Conservation (phyloP, 2,113 vertebrate genomes). For the Xiphorhynchus elegans region DNA sequence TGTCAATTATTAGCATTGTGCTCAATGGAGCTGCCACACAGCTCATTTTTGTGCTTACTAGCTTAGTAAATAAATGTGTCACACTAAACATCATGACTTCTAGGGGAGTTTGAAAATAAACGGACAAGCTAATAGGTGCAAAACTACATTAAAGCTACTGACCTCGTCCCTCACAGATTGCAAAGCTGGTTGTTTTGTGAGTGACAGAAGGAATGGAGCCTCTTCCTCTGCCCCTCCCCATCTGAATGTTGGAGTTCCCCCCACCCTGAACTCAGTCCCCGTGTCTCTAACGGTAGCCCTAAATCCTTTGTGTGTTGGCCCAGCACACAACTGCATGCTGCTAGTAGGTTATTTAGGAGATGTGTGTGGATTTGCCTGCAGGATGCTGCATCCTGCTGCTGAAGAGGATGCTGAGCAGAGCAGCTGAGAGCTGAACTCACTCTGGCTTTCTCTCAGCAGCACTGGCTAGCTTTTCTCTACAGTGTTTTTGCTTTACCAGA, state of each 20-base stretch:
- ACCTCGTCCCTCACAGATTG: background rate
- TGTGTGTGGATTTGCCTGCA: background rate
- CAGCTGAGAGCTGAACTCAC: background rate
- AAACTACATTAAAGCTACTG: background rate
- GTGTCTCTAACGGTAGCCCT: background rate
- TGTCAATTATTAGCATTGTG: conserved; percentile 51
- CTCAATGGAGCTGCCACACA: conserved; percentile 46
- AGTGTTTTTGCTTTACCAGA: background rate
- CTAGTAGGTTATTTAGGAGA: background rate
- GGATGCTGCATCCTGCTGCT: background rate
- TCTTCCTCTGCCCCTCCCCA: background rate
- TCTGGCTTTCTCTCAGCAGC: background rate
- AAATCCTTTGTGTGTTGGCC: background rate
- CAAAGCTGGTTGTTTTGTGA: background rate
- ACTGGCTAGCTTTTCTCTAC: background rate
- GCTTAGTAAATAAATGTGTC: conserved; percentile 63
- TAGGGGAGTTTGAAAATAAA: conserved; percentile 24
- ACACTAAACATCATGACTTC: conserved; percentile 45
- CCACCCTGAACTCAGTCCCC: background rate
- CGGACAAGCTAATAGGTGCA: conserved; percentile 8
- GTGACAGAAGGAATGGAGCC: background rate
- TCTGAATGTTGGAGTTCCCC: rapidly evolving
- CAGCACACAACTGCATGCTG: background rate
- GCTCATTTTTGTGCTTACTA: conserved; percentile 49
- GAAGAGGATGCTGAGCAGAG: background rate